phyloP scores from a whole-genome alignment of 2,113 vertebrate genomes.

The Podiceps cristatus region DNA sequence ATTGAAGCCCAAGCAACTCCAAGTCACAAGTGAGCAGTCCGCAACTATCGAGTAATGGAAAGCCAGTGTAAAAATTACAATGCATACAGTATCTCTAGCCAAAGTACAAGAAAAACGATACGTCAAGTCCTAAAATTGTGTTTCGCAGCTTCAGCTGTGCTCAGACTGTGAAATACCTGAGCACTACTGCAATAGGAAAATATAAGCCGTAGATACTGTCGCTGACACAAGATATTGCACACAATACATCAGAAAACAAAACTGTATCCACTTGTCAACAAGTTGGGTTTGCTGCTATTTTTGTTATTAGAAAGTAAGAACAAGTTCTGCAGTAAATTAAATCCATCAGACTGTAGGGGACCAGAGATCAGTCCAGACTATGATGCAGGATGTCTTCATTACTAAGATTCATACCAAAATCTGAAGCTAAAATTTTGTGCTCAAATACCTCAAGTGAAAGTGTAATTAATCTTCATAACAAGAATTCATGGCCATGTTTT shows the following conservation, averaged over 20 bases:
- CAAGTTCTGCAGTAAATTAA: slow-evolving; percentile 29
- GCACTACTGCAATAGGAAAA: slow-evolving; percentile 38
- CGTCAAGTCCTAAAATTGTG: not conserved
- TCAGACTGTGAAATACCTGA: slow-evolving; percentile 36
- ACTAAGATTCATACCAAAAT: not conserved
- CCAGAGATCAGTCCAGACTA: not conserved
- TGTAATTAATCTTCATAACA: not conserved
- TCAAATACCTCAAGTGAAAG: not conserved
- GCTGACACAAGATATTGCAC: not conserved
- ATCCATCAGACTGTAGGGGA: not conserved
- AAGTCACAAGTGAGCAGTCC: not conserved
- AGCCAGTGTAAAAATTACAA: not conserved
- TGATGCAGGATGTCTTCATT: not conserved
- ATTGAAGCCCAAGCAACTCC: not conserved
- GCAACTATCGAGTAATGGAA: not conserved
- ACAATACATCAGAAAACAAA: slow-evolving; percentile 4
- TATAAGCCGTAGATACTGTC: not conserved
- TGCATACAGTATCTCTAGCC: not conserved
- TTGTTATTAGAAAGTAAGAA: not conserved
- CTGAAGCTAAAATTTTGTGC: not conserved
- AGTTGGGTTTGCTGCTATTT: not conserved
- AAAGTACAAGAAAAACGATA: slow-evolving; percentile 13
- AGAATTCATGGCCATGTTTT: not conserved
- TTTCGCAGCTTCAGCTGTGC: not conserved
- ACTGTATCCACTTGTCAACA: slow-evolving; percentile 10